Evolutionary conservation across 1,140 invertebrate genomes (phyloP).

Genomic region (Ridgeia piscesae): DNA sequence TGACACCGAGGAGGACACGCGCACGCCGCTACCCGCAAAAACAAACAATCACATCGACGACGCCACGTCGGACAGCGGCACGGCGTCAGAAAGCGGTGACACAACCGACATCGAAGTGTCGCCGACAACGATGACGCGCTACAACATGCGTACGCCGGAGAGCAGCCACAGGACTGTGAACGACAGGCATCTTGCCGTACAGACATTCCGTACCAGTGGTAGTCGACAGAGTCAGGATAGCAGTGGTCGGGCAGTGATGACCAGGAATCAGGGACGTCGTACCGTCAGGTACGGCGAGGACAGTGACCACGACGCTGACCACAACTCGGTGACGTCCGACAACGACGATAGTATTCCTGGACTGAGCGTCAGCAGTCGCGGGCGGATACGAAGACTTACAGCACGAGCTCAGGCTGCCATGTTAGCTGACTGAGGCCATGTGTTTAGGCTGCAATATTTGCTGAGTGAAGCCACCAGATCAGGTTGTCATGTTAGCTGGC

Average conservation of each 20-base stretch:
- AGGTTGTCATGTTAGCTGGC: too few relatives aligned
- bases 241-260: conserved; percentile 16
- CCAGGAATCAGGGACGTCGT: conserved; percentile 43
- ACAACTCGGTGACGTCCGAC: conserved; percentile 32
- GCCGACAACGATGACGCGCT: not conserved
- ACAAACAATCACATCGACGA: conserved; percentile 38
- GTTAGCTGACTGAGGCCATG: conserved; percentile 27
- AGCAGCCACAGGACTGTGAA: not conserved
- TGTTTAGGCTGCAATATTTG: not conserved
- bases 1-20: not conserved
- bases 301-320: conserved; percentile 39
- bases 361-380: conserved; percentile 73
- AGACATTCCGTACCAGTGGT: not conserved
- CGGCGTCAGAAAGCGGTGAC: not conserved
- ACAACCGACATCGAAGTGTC: conserved; percentile 20
- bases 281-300: conserved; percentile 54
- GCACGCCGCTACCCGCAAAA: conserved; percentile 22
- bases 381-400: conserved; percentile 79
- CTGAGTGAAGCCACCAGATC: not conserved
- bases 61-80: conserved; percentile 17
- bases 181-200: not conserved
- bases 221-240: not conserved
- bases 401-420: conserved; percentile 69
- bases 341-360: conserved; percentile 21
- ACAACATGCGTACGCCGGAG: not conserved